Percentiles rank a stretch among this genome's conserved stretches.
Evolutionary conservation across 2,113 vertebrate species (phyloP).

Genomic region (Macheiramphus alcinus): DNA sequence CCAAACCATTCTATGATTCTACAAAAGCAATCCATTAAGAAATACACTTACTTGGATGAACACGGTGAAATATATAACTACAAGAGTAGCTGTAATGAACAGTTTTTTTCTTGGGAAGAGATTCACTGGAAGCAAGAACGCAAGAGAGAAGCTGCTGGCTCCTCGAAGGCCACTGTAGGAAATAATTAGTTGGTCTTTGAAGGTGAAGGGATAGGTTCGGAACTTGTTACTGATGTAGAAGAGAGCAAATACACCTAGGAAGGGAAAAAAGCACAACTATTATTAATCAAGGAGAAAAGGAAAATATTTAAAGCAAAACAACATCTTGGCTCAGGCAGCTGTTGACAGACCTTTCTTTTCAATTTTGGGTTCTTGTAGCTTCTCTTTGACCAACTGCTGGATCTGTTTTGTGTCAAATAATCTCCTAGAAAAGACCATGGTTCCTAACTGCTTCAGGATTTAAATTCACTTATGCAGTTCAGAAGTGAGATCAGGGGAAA

Average conservation of each 20-base stretch:
- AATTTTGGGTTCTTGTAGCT: background rate
- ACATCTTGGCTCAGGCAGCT: background rate
- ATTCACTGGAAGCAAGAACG: constrained; percentile 85
- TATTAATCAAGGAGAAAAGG: background rate
- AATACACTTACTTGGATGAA: constrained; percentile 87
- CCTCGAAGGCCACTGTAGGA: constrained; percentile 94
- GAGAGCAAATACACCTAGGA: constrained; percentile 87
- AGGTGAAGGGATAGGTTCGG: constrained; percentile 88
- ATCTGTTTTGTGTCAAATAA: background rate
- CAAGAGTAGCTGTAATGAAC: constrained; percentile 89
- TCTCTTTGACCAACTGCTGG: background rate
- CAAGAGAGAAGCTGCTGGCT: constrained; percentile 92
- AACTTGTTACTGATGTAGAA: constrained; percentile 94
- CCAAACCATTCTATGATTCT: no score
- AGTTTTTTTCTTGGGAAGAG: constrained; percentile 85
- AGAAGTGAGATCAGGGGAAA: background rate
- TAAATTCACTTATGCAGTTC: background rate
- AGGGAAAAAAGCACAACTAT: background rate
- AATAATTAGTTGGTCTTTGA: constrained; percentile 92
- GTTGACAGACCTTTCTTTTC: background rate
- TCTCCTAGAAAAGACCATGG: background rate
- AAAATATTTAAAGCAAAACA: background rate
- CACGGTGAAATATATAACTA: constrained; percentile 91
- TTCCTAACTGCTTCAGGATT: background rate
- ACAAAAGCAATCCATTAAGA: background rate